A percentile compares a stretch with the other conserved stretches of the same genome.
Evolutionary conservation across 2,888 invertebrate species (phyloP).

Genomic region (Spilarctia lutea): DNA sequence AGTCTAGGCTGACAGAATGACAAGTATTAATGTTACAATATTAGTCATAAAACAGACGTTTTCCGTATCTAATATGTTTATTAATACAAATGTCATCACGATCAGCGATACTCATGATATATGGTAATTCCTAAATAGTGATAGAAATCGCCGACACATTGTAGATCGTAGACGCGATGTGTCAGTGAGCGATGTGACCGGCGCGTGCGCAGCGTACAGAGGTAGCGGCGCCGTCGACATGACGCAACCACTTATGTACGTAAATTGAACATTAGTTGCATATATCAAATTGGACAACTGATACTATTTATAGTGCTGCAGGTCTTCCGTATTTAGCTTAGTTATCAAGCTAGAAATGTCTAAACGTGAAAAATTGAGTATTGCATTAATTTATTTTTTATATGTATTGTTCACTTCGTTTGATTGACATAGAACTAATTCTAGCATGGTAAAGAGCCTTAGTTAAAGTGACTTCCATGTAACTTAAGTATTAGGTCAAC

Average conservation of each 20-base stretch:
- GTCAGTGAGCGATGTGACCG: not conserved
- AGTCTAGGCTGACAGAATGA: not conserved
- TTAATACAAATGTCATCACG: not conserved
- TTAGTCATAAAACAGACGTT: not conserved
- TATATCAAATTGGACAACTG: slow-evolving; percentile 11
- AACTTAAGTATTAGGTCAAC: no score
- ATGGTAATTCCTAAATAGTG: slow-evolving; percentile 10
- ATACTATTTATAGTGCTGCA: slow-evolving; percentile 15
- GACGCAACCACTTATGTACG: slow-evolving; percentile 25
- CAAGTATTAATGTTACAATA: not conserved
- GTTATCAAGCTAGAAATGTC: not conserved
- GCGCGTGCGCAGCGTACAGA: slow-evolving; percentile 22
- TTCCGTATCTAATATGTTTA: not conserved
- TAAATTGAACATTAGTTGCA: slow-evolving; percentile 27
- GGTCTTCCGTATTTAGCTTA: slow-evolving; percentile 14
- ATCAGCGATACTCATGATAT: not conserved
- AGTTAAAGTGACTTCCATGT: no score
- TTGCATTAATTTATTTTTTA: no score
- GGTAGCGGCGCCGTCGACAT: slow-evolving; percentile 5
- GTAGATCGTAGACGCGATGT: slow-evolving; percentile 13
- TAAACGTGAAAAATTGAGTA: not conserved
- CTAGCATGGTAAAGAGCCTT: no score
- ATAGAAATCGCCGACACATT: slow-evolving; percentile 16
- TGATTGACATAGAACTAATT: no score
- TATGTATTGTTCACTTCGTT: no score